These are phyloP conservation scores for Microctenopoma steveboyesi DNA, from an alignment of 2,797 vertebrate genomes.

Conservation along the genomic window DNA sequence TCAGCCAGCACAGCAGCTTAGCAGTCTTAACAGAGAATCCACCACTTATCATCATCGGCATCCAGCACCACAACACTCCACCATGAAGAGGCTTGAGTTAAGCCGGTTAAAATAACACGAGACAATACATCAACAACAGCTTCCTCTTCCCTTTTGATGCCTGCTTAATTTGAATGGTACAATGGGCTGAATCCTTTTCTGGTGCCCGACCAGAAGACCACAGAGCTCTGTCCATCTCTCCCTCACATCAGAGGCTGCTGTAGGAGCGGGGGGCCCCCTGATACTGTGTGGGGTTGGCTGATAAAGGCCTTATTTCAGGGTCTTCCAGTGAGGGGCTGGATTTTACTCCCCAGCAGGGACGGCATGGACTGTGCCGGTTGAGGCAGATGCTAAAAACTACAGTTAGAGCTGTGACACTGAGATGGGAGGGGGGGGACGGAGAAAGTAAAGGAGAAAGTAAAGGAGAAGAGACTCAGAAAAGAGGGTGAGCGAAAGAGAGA, in stretches of 20 bases:
- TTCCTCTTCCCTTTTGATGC: constrained; percentile 85
- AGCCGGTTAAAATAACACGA: constrained; percentile 86
- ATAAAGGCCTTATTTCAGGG: constrained; percentile 87
- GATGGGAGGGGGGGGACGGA: constrained; percentile 58
- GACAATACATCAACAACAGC: constrained; percentile 83
- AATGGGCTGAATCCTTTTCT: constrained; percentile 85
- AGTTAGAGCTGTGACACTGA: constrained; percentile 66
- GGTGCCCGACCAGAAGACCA: constrained; percentile 84
- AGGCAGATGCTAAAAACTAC: constrained; percentile 76
- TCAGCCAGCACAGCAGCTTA: constrained; percentile 83
- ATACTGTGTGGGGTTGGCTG: constrained; percentile 86
- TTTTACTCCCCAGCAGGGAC: constrained; percentile 82
- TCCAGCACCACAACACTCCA: constrained; percentile 83
- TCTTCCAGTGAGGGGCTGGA: constrained; percentile 83
- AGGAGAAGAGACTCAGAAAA: constrained; percentile 61
- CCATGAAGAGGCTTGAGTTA: constrained; percentile 86
- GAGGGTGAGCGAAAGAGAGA: constrained; percentile 61
- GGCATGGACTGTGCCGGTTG: constrained; percentile 68
- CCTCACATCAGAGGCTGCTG: constrained; percentile 84
- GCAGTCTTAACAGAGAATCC: constrained; percentile 84
- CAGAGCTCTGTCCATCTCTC: constrained; percentile 85
- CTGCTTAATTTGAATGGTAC: constrained; percentile 86
- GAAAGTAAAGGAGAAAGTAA: constrained; percentile 64
- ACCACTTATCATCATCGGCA: constrained; percentile 85
- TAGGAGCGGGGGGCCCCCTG: constrained; percentile 82